phyloP scores from a whole-genome alignment of 30 jellyfish, hydroid and myxozoan genomes.

The Rhopilema esculentum region DNA sequence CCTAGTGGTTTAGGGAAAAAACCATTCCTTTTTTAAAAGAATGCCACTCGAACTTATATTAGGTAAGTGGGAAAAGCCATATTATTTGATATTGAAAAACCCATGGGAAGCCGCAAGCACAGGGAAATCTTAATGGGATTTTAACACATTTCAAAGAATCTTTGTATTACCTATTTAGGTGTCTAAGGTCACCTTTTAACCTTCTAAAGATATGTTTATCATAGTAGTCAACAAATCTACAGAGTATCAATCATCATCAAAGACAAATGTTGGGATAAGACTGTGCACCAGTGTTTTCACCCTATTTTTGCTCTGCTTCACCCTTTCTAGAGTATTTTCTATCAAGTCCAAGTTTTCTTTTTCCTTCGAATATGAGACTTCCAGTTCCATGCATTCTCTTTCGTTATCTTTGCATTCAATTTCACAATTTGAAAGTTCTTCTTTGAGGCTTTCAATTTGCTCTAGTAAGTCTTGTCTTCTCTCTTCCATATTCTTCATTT shows the following conservation, averaged over 20 bases:
- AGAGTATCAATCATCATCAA: constrained; percentile 28
- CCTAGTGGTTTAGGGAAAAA: too few relatives aligned
- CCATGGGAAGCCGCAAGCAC: too few relatives aligned
- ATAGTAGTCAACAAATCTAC: too few relatives aligned
- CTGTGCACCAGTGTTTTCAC: constrained; percentile 41
- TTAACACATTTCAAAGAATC: too few relatives aligned
- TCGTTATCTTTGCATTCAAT: background rate
- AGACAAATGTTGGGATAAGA: constrained; percentile 53
- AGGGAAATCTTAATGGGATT: too few relatives aligned
- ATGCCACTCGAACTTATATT: too few relatives aligned
- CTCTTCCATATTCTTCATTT: constrained; percentile 45
- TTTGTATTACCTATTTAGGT: too few relatives aligned
- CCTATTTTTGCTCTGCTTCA: constrained; percentile 63
- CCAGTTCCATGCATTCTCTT: constrained; percentile 37
- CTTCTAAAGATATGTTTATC: too few relatives aligned
- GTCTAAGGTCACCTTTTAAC: too few relatives aligned
- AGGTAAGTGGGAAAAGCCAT: too few relatives aligned
- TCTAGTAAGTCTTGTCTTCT: constrained; percentile 26
- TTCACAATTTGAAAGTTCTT: constrained; percentile 35
- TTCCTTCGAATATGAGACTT: constrained; percentile 33
- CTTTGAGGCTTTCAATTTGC: constrained; percentile 14
- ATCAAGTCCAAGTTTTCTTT: constrained; percentile 57
- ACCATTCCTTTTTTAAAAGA: too few relatives aligned
- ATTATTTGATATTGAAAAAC: too few relatives aligned
- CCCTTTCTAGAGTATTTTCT: constrained; percentile 60